These are phyloP conservation scores for Tenthredo mesomela DNA, from an alignment of 2,888 invertebrate species.

Conservation along the genomic window DNA sequence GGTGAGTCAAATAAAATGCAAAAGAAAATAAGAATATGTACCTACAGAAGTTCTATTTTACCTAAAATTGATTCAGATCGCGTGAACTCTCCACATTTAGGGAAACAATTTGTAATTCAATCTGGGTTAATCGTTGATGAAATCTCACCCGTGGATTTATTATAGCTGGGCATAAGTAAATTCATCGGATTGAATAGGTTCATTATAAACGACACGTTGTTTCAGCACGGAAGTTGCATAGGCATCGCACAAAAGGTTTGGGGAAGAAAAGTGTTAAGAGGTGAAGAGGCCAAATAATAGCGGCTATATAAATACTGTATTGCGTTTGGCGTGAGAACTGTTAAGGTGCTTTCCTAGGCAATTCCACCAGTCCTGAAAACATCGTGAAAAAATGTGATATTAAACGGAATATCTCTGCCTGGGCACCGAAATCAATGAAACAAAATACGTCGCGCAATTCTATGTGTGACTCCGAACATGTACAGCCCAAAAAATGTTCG, in stretches of 20 bases:
- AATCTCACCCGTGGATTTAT: conserved; percentile 24
- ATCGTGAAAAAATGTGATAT: too few species aligned
- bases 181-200: not conserved
- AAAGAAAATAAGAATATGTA: not conserved
- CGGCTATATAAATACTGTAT: not conserved
- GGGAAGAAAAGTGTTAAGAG: not conserved
- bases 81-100: conserved; percentile 32
- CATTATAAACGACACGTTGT: not conserved
- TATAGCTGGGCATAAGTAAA: not conserved
- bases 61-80: conserved; percentile 13
- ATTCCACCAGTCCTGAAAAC: too few species aligned
- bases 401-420: too few species aligned
- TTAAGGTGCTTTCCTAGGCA: too few species aligned
- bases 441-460: too few species aligned
- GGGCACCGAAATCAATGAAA: too few species aligned
- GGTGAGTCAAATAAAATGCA: conserved; percentile 3
- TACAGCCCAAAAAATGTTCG: too few species aligned
- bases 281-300: not conserved
- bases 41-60: not conserved
- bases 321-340: not conserved
- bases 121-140: not conserved
- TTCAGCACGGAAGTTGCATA: not conserved
- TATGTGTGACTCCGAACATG: too few species aligned
- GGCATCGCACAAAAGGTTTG: not conserved
- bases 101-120: conserved; percentile 32